These are phyloP conservation scores for Eustalomyia histrio DNA, from an alignment of 2,888 invertebrate species.

Conservation along the genomic window DNA sequence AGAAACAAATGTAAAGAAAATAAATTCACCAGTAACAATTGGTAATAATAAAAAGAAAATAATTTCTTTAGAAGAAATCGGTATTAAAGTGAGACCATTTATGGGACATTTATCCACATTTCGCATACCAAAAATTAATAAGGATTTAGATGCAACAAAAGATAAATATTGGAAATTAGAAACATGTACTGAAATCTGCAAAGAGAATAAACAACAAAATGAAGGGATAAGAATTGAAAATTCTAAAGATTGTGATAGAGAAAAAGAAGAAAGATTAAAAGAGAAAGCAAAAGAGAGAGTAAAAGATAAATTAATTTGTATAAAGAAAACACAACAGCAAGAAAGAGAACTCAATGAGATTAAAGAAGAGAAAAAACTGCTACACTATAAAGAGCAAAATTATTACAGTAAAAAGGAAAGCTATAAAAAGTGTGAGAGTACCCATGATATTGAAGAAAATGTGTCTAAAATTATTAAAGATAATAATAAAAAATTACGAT, in stretches of 20 bases:
- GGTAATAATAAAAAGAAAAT: conserved; percentile 13
- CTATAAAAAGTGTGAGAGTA: background rate
- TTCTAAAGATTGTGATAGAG: background rate
- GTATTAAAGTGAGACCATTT: conserved; percentile 30
- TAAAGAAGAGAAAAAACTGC: background rate
- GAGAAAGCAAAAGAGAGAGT: background rate
- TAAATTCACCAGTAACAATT: background rate
- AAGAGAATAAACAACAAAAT: background rate
- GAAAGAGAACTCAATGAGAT: background rate
- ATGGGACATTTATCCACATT: conserved; percentile 40
- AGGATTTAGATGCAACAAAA: background rate
- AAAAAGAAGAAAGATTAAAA: background rate
- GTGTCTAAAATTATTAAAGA: no score
- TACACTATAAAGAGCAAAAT: background rate
- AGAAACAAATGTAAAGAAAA: background rate
- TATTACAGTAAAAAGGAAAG: background rate
- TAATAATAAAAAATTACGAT: no score
- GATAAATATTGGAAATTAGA: conserved; percentile 37
- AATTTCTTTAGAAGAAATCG: conserved; percentile 46
- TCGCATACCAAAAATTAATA: conserved; percentile 49
- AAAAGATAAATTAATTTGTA: background rate
- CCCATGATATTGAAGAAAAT: background rate
- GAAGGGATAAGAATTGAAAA: background rate
- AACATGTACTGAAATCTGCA: background rate
- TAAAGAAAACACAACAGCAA: background rate